Evolutionary conservation across 2,888 invertebrate species (phyloP).

Genomic region (Nasonovia ribisnigri): DNA sequence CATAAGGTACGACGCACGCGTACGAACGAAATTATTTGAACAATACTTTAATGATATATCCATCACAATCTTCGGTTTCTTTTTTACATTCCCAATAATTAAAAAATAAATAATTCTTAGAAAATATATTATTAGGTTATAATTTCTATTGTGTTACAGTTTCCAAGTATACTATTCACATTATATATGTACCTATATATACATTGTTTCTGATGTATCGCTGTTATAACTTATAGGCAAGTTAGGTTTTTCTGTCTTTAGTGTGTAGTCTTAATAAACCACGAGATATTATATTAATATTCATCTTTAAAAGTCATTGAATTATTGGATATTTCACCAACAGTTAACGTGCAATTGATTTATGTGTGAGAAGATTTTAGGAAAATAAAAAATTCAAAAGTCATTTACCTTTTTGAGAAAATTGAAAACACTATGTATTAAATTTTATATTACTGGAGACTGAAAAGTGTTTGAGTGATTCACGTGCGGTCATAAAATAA

Average conservation of each 20-base stretch:
- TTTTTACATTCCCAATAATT: not conserved
- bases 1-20: not conserved
- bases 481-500: constrained; percentile 12
- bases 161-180: not conserved
- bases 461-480: not conserved
- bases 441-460: not conserved
- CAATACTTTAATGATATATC: not conserved
- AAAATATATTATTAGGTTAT: not conserved
- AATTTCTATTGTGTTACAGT: not conserved
- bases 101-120: not conserved
- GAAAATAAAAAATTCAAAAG: not conserved
- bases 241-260: not conserved
- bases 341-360: not conserved
- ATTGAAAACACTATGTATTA: not conserved
- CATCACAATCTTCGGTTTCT: not conserved
- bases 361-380: not conserved
- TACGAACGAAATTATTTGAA: not conserved
- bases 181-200: not conserved
- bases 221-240: not conserved
- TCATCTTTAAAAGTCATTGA: not conserved
- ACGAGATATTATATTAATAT: not conserved
- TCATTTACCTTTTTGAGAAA: not conserved
- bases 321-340: not conserved
- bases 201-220: not conserved
- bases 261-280: not conserved